Evolutionary conservation across 1,140 invertebrate species (phyloP), one percentile per base, ranked within the genome.

Genomic region (Drosophila pallidifrons): DNA sequence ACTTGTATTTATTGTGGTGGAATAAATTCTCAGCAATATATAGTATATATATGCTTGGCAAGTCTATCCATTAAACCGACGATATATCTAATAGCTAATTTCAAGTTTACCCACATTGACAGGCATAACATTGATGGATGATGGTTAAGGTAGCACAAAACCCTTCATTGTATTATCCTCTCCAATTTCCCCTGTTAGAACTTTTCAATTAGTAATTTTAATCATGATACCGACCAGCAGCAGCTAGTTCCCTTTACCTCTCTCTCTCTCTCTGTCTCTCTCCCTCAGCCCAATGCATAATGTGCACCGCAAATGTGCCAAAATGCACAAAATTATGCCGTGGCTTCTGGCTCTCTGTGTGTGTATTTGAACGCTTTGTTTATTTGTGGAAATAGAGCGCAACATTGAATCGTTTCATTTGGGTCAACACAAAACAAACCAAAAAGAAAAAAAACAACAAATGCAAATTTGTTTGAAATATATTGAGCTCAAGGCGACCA

Each of bases 121-220:
- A 46, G 38, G 3, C 16, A 7, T 28, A 59, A 71, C 51, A 64
- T 54, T 75, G 67, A 75, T 75, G 25, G 60, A 71, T 71, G 41
- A 70, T 71, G 43, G 30, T 38, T 51, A 51, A 58, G 10, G 25
- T 16, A 41, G 46, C 20, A 25, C 20, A n/a, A 20, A 6, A n/a
- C 28, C 35, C 35, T 38, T 10, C 10, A 32, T 32, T 32, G 32
- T 32, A 11, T 47, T 25, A 25, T 46, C 2, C 49, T 54, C n/a
- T 54, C 30, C 11, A 38, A 46, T 57, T 15, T 5, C 15, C 1
- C 8, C 35, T 20, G 8, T 41, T 35, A 16, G 51, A 74, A 64
- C 57, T 64, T 81, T 83, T 74, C 68, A 83, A 85, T 83, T 85
- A 83, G 68, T 81, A 85, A 81, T 77, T 83, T 74, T 74, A 77